Base-by-base conservation (phyloP, 2,888 invertebrate genomes). In the Phyllotreta striolata region DNA sequence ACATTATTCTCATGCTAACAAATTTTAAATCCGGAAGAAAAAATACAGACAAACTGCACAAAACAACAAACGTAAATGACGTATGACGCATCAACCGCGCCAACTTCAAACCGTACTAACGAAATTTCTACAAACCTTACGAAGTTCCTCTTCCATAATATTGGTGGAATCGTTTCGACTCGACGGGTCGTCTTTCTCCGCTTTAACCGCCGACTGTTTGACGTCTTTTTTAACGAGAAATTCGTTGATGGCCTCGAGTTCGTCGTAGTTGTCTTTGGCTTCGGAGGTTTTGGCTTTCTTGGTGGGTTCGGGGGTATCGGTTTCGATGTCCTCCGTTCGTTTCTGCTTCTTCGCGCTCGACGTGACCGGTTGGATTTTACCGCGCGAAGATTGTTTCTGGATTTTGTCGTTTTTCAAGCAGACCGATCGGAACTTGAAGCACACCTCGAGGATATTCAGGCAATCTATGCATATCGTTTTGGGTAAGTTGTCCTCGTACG, bases 401-500 rank as follows among this genome's bases (percentile, higher is more conserved):
- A 57, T 68, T 41, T 65, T 64, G 47, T 78, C 74, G 14, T 71
- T 73, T 64, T 70, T 63, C n/a, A 79, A 46, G 57, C 78, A 78
- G 55, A 68, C 70, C 13, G 69, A 70, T 51, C 77, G 67, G 67
- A 80, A 79, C 52, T 75, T 72, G 51, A 77, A 73, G 41, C 73
- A 76, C n/a, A 69, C 61, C 46, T 68, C 69, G 34, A 80, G 41
- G 4, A 56, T 68, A 35, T 70, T 62, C 10, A 74, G 67, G 58
- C 80, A 80, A 13, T 62, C 59, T n/a, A 55, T 52, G 60, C 80
- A 80, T 14, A 80, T 73, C 8, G 71, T 59, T 68, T 78, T 74
- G 3, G 79, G 76, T 7, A 78, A 68, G 57, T 69, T 59, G 60
- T 80, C 79, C 41, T 68, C 63, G 58, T 67, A 62, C 5, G 70